phyloP scores from a whole-genome alignment of 1,140 invertebrate species.

The Achroia grisella region DNA sequence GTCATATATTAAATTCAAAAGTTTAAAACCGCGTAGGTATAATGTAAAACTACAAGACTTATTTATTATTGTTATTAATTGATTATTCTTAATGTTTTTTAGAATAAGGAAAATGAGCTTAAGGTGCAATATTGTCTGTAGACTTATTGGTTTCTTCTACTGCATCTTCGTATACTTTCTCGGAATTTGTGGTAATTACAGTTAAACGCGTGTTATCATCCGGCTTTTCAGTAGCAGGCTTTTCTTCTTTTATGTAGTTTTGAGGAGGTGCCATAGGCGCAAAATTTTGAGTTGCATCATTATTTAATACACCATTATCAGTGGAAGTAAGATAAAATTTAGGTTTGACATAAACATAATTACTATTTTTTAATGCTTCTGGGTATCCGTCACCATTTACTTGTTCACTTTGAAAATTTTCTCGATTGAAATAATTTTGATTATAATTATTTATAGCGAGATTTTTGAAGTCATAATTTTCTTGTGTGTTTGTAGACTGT shows the following conservation, averaged over 20 bases:
- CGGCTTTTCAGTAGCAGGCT: background rate
- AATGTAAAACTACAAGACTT: too few relatives aligned
- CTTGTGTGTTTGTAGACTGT: slow-evolving; percentile 18
- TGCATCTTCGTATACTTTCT: background rate
- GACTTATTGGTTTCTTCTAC: background rate
- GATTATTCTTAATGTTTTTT: too few relatives aligned
- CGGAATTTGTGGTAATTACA: background rate
- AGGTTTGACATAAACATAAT: slow-evolving; percentile 21
- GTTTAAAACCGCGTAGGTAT: too few relatives aligned
- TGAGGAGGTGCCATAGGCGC: background rate
- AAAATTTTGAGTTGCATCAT: background rate
- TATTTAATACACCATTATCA: slow-evolving; percentile 5
- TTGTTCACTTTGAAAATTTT: slow-evolving; percentile 17
- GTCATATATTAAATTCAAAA: too few relatives aligned
- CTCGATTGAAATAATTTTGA: slow-evolving; percentile 22
- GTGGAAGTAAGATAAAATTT: slow-evolving; percentile 20
- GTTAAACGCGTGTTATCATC: background rate
- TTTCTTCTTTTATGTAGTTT: background rate
- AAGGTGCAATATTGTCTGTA: too few relatives aligned
- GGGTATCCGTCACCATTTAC: slow-evolving; percentile 20
- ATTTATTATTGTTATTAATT: too few relatives aligned
- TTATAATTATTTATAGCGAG: slow-evolving; percentile 33
- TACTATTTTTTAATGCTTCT: slow-evolving; percentile 18
- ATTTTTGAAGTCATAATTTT: slow-evolving; percentile 46
- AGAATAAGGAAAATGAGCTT: too few relatives aligned